Evolutionary conservation across 2,888 invertebrate species (phyloP).

Genomic region (Agriopis aurantiaria): DNA sequence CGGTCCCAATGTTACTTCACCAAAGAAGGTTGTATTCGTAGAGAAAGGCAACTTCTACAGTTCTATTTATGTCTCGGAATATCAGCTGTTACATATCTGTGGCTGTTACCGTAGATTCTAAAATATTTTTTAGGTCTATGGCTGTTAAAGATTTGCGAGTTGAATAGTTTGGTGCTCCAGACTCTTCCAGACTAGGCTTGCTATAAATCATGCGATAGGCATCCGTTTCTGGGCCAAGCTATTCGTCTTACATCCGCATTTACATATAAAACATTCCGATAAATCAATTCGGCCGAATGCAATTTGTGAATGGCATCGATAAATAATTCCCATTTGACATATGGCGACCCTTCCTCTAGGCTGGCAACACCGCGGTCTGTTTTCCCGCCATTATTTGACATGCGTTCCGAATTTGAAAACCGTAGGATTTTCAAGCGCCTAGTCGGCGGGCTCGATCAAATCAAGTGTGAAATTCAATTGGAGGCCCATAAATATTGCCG

Average conservation of each 20-base stretch:
- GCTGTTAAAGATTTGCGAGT: no score
- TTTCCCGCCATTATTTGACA: constrained; percentile 82
- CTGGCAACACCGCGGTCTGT: constrained; percentile 70
- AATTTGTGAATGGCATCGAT: constrained; percentile 84
- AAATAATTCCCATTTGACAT: constrained; percentile 85
- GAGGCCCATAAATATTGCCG: constrained; percentile 73
- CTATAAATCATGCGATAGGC: constrained; percentile 71
- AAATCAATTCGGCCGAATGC: constrained; percentile 85
- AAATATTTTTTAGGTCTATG: background rate
- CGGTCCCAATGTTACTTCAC: no score
- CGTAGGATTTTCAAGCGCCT: constrained; percentile 73
- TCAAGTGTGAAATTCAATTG: constrained; percentile 86
- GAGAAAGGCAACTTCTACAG: no score
- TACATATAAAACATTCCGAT: constrained; percentile 85
- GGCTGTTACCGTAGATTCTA: constrained; percentile 52
- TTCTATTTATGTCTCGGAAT: background rate
- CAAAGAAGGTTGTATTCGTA: background rate
- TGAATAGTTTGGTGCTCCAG: background rate
- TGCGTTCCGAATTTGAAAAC: constrained; percentile 77
- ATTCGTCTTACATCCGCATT: constrained; percentile 79
- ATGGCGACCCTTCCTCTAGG: constrained; percentile 75
- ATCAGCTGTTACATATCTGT: no score
- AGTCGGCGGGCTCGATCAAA: constrained; percentile 65
- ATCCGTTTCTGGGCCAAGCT: constrained; percentile 77
- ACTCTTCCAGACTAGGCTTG: constrained; percentile 3